A percentile compares a stretch with the other conserved stretches of the same genome.
Evolutionary conservation across 2,797 vertebrate genomes (phyloP).

Genomic region (Botia almorhae): DNA sequence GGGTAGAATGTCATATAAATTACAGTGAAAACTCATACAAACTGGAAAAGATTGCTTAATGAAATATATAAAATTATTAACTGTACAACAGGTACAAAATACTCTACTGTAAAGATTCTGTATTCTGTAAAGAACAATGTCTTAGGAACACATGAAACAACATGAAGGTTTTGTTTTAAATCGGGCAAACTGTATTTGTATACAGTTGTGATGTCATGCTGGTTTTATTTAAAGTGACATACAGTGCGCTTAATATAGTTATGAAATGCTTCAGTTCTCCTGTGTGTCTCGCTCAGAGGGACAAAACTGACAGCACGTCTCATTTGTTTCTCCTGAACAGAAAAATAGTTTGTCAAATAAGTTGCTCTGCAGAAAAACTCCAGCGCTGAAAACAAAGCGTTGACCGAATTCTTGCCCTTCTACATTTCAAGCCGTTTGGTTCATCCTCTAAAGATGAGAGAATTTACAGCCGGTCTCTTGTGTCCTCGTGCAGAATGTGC

Average conservation of each 20-base stretch:
- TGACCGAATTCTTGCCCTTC: conserved; percentile 22
- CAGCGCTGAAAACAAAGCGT: not conserved
- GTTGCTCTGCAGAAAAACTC: not conserved
- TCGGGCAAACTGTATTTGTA: not conserved
- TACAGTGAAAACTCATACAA: too few relatives aligned
- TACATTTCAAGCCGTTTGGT: not conserved
- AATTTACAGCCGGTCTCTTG: conserved; percentile 3
- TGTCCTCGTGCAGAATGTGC: not conserved
- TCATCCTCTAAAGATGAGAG: conserved; percentile 13
- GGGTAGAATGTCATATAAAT: too few relatives aligned
- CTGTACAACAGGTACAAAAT: too few relatives aligned
- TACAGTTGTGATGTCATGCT: conserved; percentile 1
- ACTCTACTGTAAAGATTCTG: too few relatives aligned
- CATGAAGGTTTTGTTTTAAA: conserved; percentile 6
- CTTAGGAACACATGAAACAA: not conserved
- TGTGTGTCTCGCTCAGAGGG: not conserved
- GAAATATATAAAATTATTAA: too few relatives aligned
- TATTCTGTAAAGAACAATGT: too few relatives aligned
- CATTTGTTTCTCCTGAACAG: not conserved
- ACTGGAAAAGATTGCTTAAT: too few relatives aligned
- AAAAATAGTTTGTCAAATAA: not conserved
- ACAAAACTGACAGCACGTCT: not conserved
- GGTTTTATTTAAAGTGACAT: not conserved
- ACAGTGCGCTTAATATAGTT: not conserved
- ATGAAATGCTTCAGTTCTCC: not conserved